phyloP scores from a whole-genome alignment of 2,888 invertebrate species.

The Meteorus colon region DNA sequence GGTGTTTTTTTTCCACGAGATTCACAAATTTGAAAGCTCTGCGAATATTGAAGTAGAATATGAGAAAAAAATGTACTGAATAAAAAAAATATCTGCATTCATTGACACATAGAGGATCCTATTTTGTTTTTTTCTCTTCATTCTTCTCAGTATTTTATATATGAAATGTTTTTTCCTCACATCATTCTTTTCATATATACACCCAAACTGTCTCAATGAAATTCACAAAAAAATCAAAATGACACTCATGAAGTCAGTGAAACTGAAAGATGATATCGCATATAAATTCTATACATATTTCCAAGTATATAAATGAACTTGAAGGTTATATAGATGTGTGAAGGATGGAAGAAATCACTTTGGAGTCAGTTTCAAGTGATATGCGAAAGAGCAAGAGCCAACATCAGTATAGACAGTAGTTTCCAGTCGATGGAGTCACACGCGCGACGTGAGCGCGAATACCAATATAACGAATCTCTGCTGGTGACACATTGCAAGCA shows the following conservation, averaged over 20 bases:
- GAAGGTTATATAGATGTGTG: background rate
- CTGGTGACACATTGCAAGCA: conserved; percentile 69
- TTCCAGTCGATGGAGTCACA: conserved; percentile 61
- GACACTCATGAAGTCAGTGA: conserved; percentile 23
- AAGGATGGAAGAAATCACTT: conserved; percentile 1
- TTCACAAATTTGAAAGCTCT: background rate
- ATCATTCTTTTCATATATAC: conserved; percentile 2
- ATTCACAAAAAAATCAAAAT: background rate
- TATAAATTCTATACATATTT: conserved; percentile 10
- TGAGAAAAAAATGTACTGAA: background rate
- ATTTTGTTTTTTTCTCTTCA: background rate
- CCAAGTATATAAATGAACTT: background rate
- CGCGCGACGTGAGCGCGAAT: conserved; percentile 57
- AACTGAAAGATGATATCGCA: conserved; percentile 8
- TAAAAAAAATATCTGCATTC: too few relatives aligned
- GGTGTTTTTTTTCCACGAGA: background rate
- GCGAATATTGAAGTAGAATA: background rate
- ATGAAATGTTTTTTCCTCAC: background rate
- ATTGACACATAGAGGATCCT: too few relatives aligned
- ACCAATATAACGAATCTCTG: conserved; percentile 63
- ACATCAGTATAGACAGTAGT: conserved; percentile 47
- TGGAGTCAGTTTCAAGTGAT: conserved; percentile 3
- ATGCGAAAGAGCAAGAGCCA: conserved; percentile 26
- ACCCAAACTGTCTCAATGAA: conserved; percentile 5
- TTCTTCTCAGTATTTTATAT: background rate